These are phyloP conservation scores for Agraylea sexmaculata DNA, from an alignment of 1,140 invertebrate genomes.

Conservation along the genomic window DNA sequence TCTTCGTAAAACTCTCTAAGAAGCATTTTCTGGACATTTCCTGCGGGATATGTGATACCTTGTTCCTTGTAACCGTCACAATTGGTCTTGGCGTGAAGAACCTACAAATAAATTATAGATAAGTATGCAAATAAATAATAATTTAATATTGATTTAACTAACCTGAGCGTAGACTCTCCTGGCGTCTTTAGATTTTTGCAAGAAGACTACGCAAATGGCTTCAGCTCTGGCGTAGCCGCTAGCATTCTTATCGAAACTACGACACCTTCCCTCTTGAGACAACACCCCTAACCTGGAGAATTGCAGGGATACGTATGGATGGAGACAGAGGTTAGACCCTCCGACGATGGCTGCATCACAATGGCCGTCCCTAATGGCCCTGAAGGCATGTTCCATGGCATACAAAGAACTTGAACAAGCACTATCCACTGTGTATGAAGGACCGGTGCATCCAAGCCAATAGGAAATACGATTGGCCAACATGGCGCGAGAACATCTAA, in stretches of 20 bases:
- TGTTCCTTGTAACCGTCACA: conserved; percentile 82
- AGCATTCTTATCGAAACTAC: conserved; percentile 76
- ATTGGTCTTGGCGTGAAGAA: conserved; percentile 54
- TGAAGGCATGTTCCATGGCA: conserved; percentile 74
- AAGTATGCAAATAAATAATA: too few relatives aligned
- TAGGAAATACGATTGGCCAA: conserved; percentile 80
- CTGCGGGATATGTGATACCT: conserved; percentile 86
- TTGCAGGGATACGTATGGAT: conserved; percentile 73
- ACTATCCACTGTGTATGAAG: conserved; percentile 75
- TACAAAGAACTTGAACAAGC: conserved; percentile 85
- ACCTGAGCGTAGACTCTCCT: conserved; percentile 41
- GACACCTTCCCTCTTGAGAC: conserved; percentile 73
- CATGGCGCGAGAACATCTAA: conserved; percentile 75
- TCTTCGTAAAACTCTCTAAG: conserved; percentile 81
- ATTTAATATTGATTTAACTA: too few relatives aligned
- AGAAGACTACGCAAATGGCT: conserved; percentile 60
- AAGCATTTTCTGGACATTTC: conserved; percentile 64
- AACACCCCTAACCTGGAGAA: conserved; percentile 77
- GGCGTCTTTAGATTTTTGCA: conserved; percentile 72
- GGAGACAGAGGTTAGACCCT: conserved; percentile 71
- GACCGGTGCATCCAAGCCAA: conserved; percentile 54
- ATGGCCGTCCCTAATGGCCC: conserved; percentile 58
- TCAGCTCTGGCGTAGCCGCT: conserved; percentile 68
- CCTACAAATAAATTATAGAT: too few relatives aligned
- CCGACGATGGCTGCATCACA: conserved; percentile 80